A percentile compares a stretch with the other conserved stretches of the same genome.
Evolutionary conservation across 2,797 vertebrate species (phyloP).

Genomic region (Cyprinella venusta): DNA sequence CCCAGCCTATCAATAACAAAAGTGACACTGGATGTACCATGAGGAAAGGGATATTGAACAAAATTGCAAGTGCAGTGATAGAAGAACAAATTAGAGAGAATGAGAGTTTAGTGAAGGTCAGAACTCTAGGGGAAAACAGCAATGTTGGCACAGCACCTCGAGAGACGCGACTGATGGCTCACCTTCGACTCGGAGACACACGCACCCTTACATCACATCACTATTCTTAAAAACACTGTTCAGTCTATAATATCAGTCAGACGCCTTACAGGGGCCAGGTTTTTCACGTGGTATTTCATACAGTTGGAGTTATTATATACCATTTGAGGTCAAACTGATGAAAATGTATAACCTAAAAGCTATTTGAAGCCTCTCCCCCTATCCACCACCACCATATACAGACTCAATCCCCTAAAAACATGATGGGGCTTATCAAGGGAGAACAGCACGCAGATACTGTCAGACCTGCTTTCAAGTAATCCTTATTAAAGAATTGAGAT

Average conservation of each 20-base stretch:
- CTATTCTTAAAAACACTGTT: conserved; percentile 55
- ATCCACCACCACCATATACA: conserved; percentile 10
- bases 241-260: conserved; percentile 37
- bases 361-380: conserved; percentile 65
- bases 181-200: conserved; percentile 46
- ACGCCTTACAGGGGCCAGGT: conserved; percentile 44
- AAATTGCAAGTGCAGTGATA: conserved; percentile 60
- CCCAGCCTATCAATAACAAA: conserved; percentile 52
- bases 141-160: conserved; percentile 50
- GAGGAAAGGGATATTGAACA: conserved; percentile 54
- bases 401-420: conserved; percentile 56
- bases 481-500: conserved; percentile 80
- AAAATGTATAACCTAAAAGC: conserved; percentile 68
- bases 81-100: conserved; percentile 59
- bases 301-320: conserved; percentile 49
- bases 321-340: conserved; percentile 73
- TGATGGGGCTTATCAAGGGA: conserved; percentile 76
- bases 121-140: conserved; percentile 53
- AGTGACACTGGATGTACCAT: conserved; percentile 50
- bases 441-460: conserved; percentile 82
- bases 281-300: conserved; percentile 65
- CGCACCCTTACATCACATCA: conserved; percentile 46
- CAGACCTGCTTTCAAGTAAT: conserved; percentile 77
- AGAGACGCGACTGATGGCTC: conserved; percentile 40
- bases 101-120: conserved; percentile 63